These are phyloP conservation scores for Herminia tarsipennalis DNA, from an alignment of 2,888 invertebrate genomes.

Conservation along the genomic window DNA sequence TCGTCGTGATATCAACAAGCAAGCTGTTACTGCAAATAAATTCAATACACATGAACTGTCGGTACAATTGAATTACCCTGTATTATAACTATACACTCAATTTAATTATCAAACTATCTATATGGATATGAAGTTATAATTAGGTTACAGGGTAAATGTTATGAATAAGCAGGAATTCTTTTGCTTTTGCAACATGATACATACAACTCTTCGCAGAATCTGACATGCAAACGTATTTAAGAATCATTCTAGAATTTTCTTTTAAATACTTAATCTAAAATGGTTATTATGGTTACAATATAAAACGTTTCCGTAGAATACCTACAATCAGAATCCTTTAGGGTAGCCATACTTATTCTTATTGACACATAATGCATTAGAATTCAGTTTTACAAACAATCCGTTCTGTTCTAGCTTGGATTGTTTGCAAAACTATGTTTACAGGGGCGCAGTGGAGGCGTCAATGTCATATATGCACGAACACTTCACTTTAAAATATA, in stretches of 20 bases:
- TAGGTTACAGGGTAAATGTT: conserved; percentile 22
- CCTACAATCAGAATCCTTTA: conserved; percentile 3
- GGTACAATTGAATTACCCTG: conserved; percentile 17
- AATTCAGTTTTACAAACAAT: conserved; percentile 8
- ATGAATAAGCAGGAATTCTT: conserved; percentile 35
- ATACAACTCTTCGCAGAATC: background rate
- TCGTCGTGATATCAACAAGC: too few relatives aligned
- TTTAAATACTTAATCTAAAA: conserved; percentile 6
- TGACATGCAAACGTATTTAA: background rate
- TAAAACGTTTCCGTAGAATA: conserved; percentile 4
- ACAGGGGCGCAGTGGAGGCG: too few relatives aligned
- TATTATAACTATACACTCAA: conserved; percentile 17
- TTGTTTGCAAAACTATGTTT: conserved; percentile 2
- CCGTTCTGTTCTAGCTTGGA: conserved; percentile 6
- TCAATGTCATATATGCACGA: too few relatives aligned
- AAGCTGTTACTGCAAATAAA: too few relatives aligned
- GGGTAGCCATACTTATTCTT: conserved; percentile 10
- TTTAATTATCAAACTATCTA: conserved; percentile 17
- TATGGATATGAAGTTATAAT: conserved; percentile 14
- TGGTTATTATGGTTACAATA: conserved; percentile 7
- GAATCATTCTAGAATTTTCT: conserved; percentile 27
- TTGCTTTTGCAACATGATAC: conserved; percentile 18
- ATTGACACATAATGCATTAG: conserved; percentile 10
- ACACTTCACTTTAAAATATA: background rate
- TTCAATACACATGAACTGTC: conserved; percentile 10